Evolutionary conservation across 2,113 vertebrate species (phyloP), one percentile per base, ranked within the genome.

Genomic region (Perca fluviatilis): DNA sequence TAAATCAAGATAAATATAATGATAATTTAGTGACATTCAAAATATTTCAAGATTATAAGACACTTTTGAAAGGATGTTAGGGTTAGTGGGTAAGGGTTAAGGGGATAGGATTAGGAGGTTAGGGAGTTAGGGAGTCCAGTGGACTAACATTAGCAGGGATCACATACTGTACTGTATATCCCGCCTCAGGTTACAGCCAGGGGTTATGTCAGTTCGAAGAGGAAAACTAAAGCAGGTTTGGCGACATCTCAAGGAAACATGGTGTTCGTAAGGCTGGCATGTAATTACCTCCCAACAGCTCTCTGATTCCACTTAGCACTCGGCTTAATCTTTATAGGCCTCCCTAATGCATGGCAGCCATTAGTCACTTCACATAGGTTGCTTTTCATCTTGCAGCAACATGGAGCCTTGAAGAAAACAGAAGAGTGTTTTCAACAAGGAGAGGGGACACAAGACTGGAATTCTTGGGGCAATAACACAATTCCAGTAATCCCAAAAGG

Each of bases 251-350:
- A 83, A 76, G 51, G 76, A 87, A 90, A 85, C 33, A 14, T 76
- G 67, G 66, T 74, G 85, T 84, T 86, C 64, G 58, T 79, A 66
- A 87, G 72, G 83, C 79, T 86, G 83, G 65, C 65, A 74, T 89
- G 83, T 92, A 84, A 92, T 91, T 92, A 84, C 79, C 75, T 74
- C 83, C 70, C 58, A 84, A 78, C 79, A 90, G 82, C 79, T 79
- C 73, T 86, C 80, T 90, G 89, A 86, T 86, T 89, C 83, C 77
- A 86, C 80, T 91, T 85, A 86, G 85, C 62, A 67, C 62, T 58
- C 70, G 33, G 49, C 65, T 77, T 80, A 77, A 87, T 86, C 80
- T 87, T 83, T 82, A 87, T 65, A 47, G 86, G 75, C 72, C 63
- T 85, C 70, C 64, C 87, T 74, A 84, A 91, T 84, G 77, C 69